These are phyloP conservation scores for Athalia cordata DNA, from an alignment of 2,888 invertebrate genomes.

Conservation along the genomic window DNA sequence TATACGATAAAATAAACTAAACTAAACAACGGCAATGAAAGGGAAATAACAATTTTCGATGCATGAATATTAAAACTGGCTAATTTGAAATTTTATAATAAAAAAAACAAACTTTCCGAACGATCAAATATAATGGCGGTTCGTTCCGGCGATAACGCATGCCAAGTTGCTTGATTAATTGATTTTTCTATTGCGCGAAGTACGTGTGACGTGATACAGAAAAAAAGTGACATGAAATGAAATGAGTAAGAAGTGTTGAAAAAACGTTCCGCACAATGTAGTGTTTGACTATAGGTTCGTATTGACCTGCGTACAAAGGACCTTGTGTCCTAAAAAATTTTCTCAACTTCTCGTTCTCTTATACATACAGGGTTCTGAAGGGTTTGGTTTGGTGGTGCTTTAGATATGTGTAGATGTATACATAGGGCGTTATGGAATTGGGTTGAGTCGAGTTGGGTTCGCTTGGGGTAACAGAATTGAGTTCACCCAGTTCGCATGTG, in stretches of 20 bases:
- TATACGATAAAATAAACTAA: too few species aligned
- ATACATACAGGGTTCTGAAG: background rate
- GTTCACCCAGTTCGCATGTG: slow-evolving; percentile 3
- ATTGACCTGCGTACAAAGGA: too few species aligned
- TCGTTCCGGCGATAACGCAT: too few species aligned
- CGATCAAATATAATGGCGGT: too few species aligned
- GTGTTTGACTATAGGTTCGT: slow-evolving; percentile 5
- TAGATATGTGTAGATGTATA: too few species aligned
- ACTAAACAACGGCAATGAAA: too few species aligned
- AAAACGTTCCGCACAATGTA: slow-evolving; percentile 17
- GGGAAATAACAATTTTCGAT: too few species aligned
- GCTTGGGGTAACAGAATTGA: slow-evolving; percentile 17
- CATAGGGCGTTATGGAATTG: background rate
- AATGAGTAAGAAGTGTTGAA: background rate
- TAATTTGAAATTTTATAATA: too few species aligned
- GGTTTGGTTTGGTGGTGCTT: background rate
- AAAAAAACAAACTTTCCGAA: too few species aligned
- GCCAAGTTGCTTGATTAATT: too few species aligned
- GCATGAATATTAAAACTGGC: too few species aligned
- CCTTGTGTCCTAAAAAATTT: slow-evolving; percentile 8
- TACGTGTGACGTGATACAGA: background rate
- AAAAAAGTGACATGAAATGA: background rate
- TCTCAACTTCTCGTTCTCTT: slow-evolving; percentile 12
- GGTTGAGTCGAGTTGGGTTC: slow-evolving; percentile 17
- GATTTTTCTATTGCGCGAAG: too few species aligned